Base-by-base conservation (phyloP, 2,797 vertebrate genomes). In the Rhinophrynus dorsalis region DNA sequence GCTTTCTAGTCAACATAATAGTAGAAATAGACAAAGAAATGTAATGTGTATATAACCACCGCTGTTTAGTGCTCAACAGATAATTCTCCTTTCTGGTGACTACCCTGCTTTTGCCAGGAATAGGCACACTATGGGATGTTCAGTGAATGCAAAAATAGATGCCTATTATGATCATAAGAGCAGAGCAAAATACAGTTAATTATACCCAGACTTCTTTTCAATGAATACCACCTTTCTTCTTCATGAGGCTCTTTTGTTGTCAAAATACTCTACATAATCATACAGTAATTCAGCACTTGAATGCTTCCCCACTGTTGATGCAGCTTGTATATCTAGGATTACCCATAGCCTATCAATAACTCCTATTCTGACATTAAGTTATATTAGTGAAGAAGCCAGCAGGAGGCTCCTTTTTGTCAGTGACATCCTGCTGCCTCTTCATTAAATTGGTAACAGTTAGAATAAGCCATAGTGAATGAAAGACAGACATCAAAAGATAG, bases 381-480 rank as follows among this genome's bases (percentile, higher is more conserved):
- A 44, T 10, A 68, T 59, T 42, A 68, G 66, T 27, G 27, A 69
- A 40, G 40, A 61, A 27, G 29, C 57, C 37, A 69, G 57, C 59
- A 54, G 57, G 48, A 52, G 37, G 32, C 45, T 42, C 15, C 20
- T 2, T 5, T 54, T 67, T 67, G 20, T 30, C 33, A 45, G 30
- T 33, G 48, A n/a, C 30, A 54, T 45, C 57, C n/a, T 51, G 67
- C 47, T 69, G 48, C 21, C 37, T 61, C 8, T 37, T 17, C 30
- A 20, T 27, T 54, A 42, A 32, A 48, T 48, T 58, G 54, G 29
- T 20, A n/a, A n/a, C n/a, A n/a, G n/a, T n/a, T n/a, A n/a, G n/a
- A n/a, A n/a, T n/a, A n/a, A n/a, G n/a, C n/a, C n/a, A n/a, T n/a
- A n/a, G n/a, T n/a, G n/a, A n/a, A n/a, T n/a, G n/a, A n/a, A n/a